These are phyloP conservation scores for Bombyx huttoni DNA, from an alignment of 2,888 invertebrate species.

Conservation along the genomic window DNA sequence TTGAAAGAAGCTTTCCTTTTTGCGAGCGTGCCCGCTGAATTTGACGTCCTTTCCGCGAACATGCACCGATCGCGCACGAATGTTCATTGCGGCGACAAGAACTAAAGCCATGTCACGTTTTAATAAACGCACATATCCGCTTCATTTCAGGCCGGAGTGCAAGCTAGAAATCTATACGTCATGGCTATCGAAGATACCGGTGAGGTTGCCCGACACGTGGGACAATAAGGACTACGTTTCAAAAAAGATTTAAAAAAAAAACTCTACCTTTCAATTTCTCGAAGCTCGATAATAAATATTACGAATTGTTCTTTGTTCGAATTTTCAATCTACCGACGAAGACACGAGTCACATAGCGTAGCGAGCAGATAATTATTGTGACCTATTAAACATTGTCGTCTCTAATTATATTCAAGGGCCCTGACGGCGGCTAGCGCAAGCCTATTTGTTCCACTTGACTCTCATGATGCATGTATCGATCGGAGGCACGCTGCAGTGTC, in stretches of 20 bases:
- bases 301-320: not conserved
- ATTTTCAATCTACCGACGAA: not conserved
- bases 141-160: constrained; percentile 44
- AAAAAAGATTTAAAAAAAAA: constrained; percentile 5
- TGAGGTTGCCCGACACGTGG: constrained; percentile 46
- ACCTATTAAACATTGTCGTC: not conserved
- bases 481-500: not conserved
- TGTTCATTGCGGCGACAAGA: not conserved
- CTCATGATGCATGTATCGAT: not conserved
- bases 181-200: constrained; percentile 37
- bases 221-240: constrained; percentile 33
- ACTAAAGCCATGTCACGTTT: not conserved
- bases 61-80: not conserved
- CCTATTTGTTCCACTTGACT: not conserved
- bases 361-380: not conserved
- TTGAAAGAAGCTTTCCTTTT: not conserved
- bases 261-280: not conserved
- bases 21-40: not conserved
- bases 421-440: not conserved
- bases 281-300: too few species aligned
- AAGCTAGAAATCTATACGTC: constrained; percentile 52
- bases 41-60: not conserved
- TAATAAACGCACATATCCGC: not conserved
- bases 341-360: not conserved
- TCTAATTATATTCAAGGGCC: not conserved